Evolutionary conservation across 2,797 vertebrate species (phyloP), one percentile per base, ranked within the genome.

Genomic region (Acanthurus leucopareius): DNA sequence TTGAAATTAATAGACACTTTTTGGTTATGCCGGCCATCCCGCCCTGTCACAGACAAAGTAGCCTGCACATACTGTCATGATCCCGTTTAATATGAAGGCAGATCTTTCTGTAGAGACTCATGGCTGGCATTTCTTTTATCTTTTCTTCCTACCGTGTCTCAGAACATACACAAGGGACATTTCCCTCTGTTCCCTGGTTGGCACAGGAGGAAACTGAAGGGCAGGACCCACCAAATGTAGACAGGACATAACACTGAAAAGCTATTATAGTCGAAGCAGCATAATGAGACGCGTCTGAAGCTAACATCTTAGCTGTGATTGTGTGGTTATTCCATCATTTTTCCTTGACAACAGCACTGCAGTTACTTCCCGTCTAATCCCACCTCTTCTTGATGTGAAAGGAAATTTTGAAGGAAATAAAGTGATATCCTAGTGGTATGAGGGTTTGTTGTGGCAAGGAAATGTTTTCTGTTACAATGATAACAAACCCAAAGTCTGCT

Each of bases 191-290:
- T 79, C 54, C 53, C 17, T 60, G 1, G 20, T 61, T 63, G 19
- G 13, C 40, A 42, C 63, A 66, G 64, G 35, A 72, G 73, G 84
- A 90, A 86, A 82, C 85, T 72, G 25, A 67, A 87, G 72, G 88
- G 85, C 84, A 89, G 87, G 87, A 35, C 32, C 32, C 32, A 35
- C 32, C 32, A 35, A 35, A 35, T 35, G 32, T 35, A 35, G 32
- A 35, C 32, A 35, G 32, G 32, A 35, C 32, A 35, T 35, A 35
- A 85, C 69, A 61, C 52, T 83, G 81, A 91, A 17, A 54, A 81
- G 54, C 49, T 52, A 28, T 28, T 58, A 51, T 57, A 86, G 32
- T 65, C 77, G 74, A 69, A 60, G 73, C 40, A 80, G 68, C 38
- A 9, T 35, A 69, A 62, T 57, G 16, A 75, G n/a, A 44, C 40